Percentiles rank a stretch among this genome's conserved stretches.
phyloP scores from a whole-genome alignment of 1,140 invertebrate genomes.

The Drosophila nasuta region DNA sequence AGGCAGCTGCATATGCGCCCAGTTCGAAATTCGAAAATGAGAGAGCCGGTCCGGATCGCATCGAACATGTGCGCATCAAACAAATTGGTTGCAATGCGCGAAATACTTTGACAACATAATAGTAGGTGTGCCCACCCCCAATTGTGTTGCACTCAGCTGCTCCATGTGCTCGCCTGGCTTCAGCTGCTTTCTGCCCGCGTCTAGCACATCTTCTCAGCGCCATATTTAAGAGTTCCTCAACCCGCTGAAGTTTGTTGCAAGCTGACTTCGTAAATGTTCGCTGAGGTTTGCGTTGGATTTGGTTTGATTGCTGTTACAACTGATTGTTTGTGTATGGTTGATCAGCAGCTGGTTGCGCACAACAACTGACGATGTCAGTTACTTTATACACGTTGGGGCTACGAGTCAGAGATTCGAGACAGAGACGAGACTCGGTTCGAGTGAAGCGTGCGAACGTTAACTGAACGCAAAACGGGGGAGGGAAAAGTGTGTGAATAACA shows the following conservation, averaged over 20 bases:
- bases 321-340: constrained; percentile 12
- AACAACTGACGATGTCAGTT: constrained; percentile 61
- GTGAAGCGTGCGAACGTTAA: not conserved
- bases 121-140: constrained; percentile 13
- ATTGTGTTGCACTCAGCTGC: not conserved
- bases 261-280: constrained; percentile 3
- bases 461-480: constrained; percentile 6
- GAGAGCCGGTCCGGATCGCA: constrained; percentile 32
- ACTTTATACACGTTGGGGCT: constrained; percentile 70
- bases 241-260: constrained; percentile 11
- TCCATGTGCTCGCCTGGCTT: not conserved
- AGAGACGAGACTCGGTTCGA: constrained; percentile 10
- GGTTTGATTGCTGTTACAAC: constrained; percentile 22
- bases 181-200: not conserved
- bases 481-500: constrained; percentile 31
- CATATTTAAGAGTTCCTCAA: not conserved
- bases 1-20: constrained; percentile 22
- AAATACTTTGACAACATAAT: not conserved
- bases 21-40: constrained; percentile 64
- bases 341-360: constrained; percentile 46
- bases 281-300: constrained; percentile 26
- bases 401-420: constrained; percentile 53
- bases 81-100: not conserved
- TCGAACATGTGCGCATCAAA: constrained; percentile 12
- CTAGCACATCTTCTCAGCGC: not conserved